phyloP scores from a whole-genome alignment of 2,797 vertebrate genomes.

The Coregonus ussuriensis region DNA sequence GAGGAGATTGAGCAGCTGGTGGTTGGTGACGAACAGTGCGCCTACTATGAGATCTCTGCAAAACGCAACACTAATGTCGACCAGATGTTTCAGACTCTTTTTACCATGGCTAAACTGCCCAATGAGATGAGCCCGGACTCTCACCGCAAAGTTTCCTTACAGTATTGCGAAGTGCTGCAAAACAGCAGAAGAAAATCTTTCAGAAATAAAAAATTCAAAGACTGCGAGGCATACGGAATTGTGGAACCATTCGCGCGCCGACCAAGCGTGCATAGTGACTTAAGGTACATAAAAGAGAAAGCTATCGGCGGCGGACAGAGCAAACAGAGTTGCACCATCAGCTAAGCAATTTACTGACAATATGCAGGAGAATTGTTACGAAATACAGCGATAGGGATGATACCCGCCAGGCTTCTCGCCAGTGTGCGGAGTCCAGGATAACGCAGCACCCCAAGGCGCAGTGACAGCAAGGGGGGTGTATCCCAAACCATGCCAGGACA shows the following conservation, averaged over 20 bases:
- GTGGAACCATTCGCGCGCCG: constrained; percentile 92
- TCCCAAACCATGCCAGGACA: constrained; percentile 15
- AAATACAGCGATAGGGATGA: constrained; percentile 9
- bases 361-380: constrained; percentile 16
- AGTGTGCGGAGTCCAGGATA: constrained; percentile 6
- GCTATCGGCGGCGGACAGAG: constrained; percentile 81
- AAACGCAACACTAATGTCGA: constrained; percentile 95
- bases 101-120: constrained; percentile 92
- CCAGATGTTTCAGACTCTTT: constrained; percentile 95
- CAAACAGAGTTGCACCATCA: constrained; percentile 91
- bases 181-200: constrained; percentile 78
- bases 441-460: neutral
- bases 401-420: neutral
- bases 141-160: constrained; percentile 91
- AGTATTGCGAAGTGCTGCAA: constrained; percentile 90
- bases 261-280: constrained; percentile 97
- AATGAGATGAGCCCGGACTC: constrained; percentile 96
- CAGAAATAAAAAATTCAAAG: constrained; percentile 82
- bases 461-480: neutral
- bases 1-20: constrained; percentile 88
- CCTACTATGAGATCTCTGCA: constrained; percentile 96
- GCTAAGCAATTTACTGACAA: constrained; percentile 70
- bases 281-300: constrained; percentile 96
- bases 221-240: constrained; percentile 88
- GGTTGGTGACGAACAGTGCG: constrained; percentile 84